These are phyloP conservation scores for Amphipoea oculea DNA, from an alignment of 2,888 invertebrate genomes.

Conservation along the genomic window DNA sequence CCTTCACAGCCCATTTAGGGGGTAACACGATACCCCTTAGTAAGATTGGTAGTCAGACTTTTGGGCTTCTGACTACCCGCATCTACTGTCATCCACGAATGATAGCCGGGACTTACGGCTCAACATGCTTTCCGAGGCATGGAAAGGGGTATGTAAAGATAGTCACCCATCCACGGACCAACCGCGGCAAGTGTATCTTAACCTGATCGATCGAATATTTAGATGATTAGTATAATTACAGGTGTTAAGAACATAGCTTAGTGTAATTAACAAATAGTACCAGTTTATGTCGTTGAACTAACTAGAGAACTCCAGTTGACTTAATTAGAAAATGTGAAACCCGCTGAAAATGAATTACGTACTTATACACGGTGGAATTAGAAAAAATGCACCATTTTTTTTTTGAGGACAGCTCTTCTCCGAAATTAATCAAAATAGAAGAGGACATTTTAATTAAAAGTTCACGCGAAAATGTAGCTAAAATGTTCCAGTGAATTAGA, in stretches of 20 bases:
- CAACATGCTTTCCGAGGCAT: background rate
- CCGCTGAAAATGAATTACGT: constrained; percentile 24
- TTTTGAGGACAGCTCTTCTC: background rate
- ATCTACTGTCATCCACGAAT: too few relatives aligned
- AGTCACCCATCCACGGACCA: background rate
- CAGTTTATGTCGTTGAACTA: background rate
- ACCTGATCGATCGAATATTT: background rate
- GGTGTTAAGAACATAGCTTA: background rate
- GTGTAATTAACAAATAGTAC: background rate
- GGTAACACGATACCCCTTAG: background rate
- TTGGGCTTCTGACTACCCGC: too few relatives aligned
- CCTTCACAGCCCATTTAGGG: background rate
- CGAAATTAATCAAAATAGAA: constrained; percentile 25
- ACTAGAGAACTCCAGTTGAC: background rate
- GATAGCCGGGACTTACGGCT: too few relatives aligned
- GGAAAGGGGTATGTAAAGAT: background rate
- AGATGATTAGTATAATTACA: background rate
- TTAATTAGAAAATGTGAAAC: constrained; percentile 42
- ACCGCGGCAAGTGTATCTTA: background rate
- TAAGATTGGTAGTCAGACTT: background rate
- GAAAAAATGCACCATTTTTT: constrained; percentile 33
- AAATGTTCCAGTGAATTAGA: constrained; percentile 12
- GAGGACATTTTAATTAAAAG: constrained; percentile 53
- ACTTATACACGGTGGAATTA: constrained; percentile 12
- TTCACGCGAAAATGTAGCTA: constrained; percentile 21